A percentile compares a stretch with the other conserved stretches of the same genome.
phyloP scores from a whole-genome alignment of 2,888 invertebrate genomes.

The Lasius fuliginosus region DNA sequence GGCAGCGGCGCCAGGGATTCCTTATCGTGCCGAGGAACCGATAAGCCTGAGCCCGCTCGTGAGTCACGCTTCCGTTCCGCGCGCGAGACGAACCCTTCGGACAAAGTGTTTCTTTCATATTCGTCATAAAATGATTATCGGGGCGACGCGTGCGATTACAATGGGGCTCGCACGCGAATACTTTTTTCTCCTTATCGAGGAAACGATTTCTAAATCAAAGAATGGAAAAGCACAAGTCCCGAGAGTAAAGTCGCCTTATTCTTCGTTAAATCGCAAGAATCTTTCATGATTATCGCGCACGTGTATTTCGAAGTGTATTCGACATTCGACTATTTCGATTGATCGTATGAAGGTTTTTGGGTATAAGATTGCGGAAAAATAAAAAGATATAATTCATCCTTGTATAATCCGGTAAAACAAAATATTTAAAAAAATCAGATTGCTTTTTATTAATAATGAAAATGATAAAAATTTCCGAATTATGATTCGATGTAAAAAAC shows the following conservation, averaged over 20 bases:
- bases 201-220: background rate
- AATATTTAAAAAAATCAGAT: too few relatives aligned
- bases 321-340: background rate
- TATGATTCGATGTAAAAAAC: too few relatives aligned
- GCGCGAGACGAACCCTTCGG: slow-evolving; percentile 39
- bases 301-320: background rate
- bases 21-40: slow-evolving; percentile 59
- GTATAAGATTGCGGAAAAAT: background rate
- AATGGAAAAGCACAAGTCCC: background rate
- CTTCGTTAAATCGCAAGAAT: background rate
- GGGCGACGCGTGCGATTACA: slow-evolving; percentile 40
- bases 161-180: slow-evolving; percentile 17
- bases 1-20: slow-evolving; percentile 53
- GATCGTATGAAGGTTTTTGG: background rate
- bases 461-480: too few relatives aligned
- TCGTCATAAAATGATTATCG: slow-evolving; percentile 52
- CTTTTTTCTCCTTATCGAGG: background rate
- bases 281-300: background rate
- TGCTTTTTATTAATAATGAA: too few relatives aligned
- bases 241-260: background rate
- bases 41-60: slow-evolving; percentile 63
- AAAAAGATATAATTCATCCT: background rate
- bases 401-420: background rate
- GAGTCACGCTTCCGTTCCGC: slow-evolving; percentile 72
- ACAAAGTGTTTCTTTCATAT: slow-evolving; percentile 56